A percentile compares a stretch with the other conserved stretches of the same genome.
Conservation (phyloP, 1,140 invertebrate species). For the Drosophila bocki region DNA sequence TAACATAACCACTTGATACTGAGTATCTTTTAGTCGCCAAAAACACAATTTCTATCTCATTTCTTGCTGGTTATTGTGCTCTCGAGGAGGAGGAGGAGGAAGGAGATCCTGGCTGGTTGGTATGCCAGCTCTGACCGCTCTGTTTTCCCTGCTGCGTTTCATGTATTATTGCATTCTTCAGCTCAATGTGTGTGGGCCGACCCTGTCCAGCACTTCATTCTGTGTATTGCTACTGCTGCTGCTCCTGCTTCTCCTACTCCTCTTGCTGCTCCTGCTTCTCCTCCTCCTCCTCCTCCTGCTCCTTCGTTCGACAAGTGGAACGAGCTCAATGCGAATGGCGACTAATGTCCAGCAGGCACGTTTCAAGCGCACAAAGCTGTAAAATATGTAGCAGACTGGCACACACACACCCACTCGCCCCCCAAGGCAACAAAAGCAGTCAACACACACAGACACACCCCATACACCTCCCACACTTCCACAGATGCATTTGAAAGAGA, state of each 20-base stretch:
- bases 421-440: slow-evolving; percentile 31
- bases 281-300: not conserved
- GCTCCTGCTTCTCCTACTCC: not conserved
- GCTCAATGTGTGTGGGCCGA: slow-evolving; percentile 63
- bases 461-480: not conserved
- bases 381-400: slow-evolving; percentile 60
- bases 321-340: slow-evolving; percentile 54
- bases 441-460: slow-evolving; percentile 7
- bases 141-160: slow-evolving; percentile 50
- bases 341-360: slow-evolving; percentile 75
- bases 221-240: not conserved
- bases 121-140: slow-evolving; percentile 30
- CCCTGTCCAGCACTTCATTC: slow-evolving; percentile 11
- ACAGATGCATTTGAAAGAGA: slow-evolving; percentile 41
- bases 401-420: not conserved
- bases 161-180: slow-evolving; percentile 75
- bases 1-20: not conserved
- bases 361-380: slow-evolving; percentile 71
- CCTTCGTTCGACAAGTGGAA: slow-evolving; percentile 39
- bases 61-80: slow-evolving; percentile 27
- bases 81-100: slow-evolving; percentile 6
- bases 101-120: not conserved
- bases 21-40: slow-evolving; percentile 26
- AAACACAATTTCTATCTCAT: slow-evolving; percentile 3
- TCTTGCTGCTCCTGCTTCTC: not conserved